Evolutionary conservation across 2,797 vertebrate species (phyloP).

Genomic region (Tokudaia muenninki): DNA sequence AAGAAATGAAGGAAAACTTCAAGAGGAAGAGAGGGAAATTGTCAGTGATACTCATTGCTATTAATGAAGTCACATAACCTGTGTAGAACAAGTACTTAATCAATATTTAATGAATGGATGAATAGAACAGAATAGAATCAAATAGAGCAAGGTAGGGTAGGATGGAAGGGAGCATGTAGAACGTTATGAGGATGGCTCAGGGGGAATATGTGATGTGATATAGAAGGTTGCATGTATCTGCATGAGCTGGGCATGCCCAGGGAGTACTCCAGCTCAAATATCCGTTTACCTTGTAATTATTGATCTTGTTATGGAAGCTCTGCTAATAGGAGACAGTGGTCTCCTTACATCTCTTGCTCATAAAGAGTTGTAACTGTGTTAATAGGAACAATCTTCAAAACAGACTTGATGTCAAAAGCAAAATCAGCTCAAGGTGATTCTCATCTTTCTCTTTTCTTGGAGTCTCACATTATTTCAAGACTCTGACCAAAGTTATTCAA

Average conservation of each 20-base stretch:
- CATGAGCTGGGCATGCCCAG: background rate
- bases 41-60: no score
- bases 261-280: background rate
- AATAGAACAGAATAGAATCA: background rate
- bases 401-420: background rate
- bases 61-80: no score
- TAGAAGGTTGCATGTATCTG: background rate
- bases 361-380: background rate
- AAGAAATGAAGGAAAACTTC: background rate
- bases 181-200: background rate
- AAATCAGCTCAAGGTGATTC: background rate
- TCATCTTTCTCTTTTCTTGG: background rate
- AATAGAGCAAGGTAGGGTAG: background rate
- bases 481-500: background rate
- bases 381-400: background rate
- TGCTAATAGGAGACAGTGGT: background rate
- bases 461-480: background rate
- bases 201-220: accelerated
- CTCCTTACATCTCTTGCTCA: background rate
- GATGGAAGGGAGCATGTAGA: background rate
- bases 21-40: background rate
- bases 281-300: background rate
- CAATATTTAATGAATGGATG: background rate
- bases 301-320: background rate
- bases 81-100: background rate